Base-by-base conservation (phyloP, 2,888 invertebrate species). In the Hecatera dysodea region DNA sequence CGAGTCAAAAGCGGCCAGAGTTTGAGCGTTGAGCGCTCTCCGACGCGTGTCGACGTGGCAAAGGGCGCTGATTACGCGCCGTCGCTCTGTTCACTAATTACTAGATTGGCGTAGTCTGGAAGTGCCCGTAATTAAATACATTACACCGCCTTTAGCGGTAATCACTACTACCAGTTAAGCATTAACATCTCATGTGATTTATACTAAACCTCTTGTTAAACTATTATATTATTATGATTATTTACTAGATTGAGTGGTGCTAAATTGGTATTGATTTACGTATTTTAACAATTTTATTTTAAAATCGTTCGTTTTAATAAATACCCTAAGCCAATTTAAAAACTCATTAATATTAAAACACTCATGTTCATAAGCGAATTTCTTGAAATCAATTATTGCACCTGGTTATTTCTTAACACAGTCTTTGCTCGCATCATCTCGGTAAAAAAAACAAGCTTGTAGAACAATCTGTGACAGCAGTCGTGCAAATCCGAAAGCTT, bases 41-140 rank as follows among this genome's bases (percentile, higher is more conserved):
- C 84, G 90, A 88, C 91, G 91, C 91, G 92, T 92, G 92, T 90
- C 90, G 90, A 90, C 89, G 89, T 87, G 87, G 90, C 92, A 93
- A 94, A 94, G 94, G 93, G 91, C 90, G 89, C 94, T 94, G 94
- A 94, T 94, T 95, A 93, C 93, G 91, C 90, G 89, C 88, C 89
- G 90, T 86, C 89, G 89, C 92, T 90, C 91, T 92, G 90, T 92
- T 92, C 91, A 72, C 89, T 95, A 95, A 95, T 95, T 95, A 92
- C 93, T 91, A 94, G 92, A 95, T 94, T 94, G 93, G 91, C 89
- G 92, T 91, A 93, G 92, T 90, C 90, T 92, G 90, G 84, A 90
- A 93, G 93, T 94, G 92, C 89, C 91, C 88, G 90, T 94, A 94
- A 94, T 95, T 95, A 95, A 95, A 94, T 93, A 91, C 91, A 93